phyloP scores from a whole-genome alignment of 1,140 invertebrate species.

The Cylas formicarius region DNA sequence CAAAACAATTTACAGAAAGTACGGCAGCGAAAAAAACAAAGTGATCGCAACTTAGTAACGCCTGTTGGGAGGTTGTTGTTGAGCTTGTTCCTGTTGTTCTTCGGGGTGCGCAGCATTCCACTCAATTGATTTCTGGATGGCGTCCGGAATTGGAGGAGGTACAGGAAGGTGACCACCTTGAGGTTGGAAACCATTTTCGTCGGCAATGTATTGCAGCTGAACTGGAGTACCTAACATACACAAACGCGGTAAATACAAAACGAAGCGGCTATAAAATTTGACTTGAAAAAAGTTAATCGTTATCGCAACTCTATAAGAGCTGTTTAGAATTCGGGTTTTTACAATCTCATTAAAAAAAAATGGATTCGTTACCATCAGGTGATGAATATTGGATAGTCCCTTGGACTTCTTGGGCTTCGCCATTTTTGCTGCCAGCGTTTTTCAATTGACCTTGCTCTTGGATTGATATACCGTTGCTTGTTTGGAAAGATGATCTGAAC shows the following conservation, averaged over 20 bases:
- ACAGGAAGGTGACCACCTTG: constrained; percentile 20
- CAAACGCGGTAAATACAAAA: no score
- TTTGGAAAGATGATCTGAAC: constrained; percentile 47
- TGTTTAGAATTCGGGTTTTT: no score
- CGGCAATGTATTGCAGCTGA: constrained; percentile 15
- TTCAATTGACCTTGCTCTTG: constrained; percentile 48
- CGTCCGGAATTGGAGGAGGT: constrained; percentile 23
- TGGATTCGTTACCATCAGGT: no score
- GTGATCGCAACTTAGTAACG: no score
- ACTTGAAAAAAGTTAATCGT: no score
- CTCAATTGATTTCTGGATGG: constrained; percentile 21
- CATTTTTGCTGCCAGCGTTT: constrained; percentile 48
- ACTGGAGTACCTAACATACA: constrained; percentile 17
- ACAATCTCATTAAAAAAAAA: no score
- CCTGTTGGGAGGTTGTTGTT: no score
- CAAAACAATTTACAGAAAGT: no score
- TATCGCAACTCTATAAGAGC: no score
- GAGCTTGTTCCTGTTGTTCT: constrained; percentile 17
- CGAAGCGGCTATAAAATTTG: no score
- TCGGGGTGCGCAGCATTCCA: constrained; percentile 21
- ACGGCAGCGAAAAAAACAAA: no score
- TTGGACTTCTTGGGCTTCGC: constrained; percentile 51
- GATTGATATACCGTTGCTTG: constrained; percentile 53
- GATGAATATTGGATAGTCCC: constrained; percentile 55
- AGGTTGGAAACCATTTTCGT: constrained; percentile 23